Evolutionary conservation across 2,888 invertebrate species (phyloP).

Genomic region (Stenodera caucasica): DNA sequence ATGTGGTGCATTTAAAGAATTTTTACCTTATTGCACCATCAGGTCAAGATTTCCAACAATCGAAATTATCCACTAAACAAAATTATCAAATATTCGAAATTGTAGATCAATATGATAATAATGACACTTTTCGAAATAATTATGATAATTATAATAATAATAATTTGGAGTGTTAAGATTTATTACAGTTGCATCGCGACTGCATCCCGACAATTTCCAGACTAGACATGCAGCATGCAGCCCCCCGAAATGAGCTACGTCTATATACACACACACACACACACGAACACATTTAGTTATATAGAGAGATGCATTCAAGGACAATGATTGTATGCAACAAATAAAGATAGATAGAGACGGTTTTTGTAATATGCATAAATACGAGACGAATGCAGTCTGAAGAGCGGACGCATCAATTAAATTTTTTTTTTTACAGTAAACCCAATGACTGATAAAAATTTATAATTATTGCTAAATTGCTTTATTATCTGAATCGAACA

Average conservation of each 20-base stretch:
- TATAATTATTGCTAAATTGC: too few species aligned
- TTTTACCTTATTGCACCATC: constrained; percentile 13
- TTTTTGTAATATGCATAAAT: neutral
- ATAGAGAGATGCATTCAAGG: constrained; percentile 52
- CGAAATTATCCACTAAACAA: too few species aligned
- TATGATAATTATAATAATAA: too few species aligned
- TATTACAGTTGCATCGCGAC: constrained; percentile 17
- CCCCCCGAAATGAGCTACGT: constrained; percentile 1
- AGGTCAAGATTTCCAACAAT: too few species aligned
- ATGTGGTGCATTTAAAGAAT: neutral
- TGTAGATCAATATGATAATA: too few species aligned
- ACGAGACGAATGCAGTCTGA: neutral
- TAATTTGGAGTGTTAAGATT: too few species aligned
- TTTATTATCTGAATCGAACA: too few species aligned
- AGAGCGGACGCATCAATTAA: constrained; percentile 5
- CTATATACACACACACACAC: neutral
- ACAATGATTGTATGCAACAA: constrained; percentile 38
- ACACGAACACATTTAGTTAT: constrained; percentile 40
- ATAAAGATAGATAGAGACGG: neutral
- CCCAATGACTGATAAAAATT: neutral
- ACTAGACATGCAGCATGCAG: constrained; percentile 4
- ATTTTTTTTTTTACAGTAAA: neutral
- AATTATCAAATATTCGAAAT: too few species aligned
- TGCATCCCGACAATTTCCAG: constrained; percentile 26
- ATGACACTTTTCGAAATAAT: too few species aligned